These are phyloP conservation scores for Gila orcuttii DNA, from an alignment of 2,113 vertebrate species.

Conservation along the genomic window DNA sequence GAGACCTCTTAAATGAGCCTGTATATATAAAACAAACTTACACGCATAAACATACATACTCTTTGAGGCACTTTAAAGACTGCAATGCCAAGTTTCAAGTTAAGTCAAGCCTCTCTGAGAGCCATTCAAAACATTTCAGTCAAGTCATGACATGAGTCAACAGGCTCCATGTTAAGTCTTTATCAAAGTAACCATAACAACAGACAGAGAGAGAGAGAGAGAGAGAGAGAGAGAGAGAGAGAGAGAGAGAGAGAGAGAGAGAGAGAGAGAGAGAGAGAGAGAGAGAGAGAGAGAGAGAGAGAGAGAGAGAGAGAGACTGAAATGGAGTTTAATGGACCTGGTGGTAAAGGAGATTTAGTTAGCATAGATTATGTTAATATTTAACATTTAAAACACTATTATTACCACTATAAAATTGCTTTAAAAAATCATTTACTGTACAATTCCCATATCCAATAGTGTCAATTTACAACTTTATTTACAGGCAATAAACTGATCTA, in stretches of 20 bases:
- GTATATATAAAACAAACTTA: background rate
- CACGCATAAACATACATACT: background rate
- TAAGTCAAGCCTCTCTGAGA: constrained; percentile 1
- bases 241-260: background rate
- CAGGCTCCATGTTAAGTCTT: background rate
- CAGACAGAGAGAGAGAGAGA: background rate
- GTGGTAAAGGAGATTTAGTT: no score
- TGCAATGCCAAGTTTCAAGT: constrained; percentile 12
- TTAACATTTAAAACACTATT: background rate
- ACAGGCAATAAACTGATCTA: no score
- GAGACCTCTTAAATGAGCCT: background rate
- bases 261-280: background rate
- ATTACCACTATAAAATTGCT: background rate
- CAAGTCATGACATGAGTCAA: constrained; percentile 36
- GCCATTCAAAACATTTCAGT: constrained; percentile 37
- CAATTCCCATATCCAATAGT: no score
- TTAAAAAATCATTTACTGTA: no score
- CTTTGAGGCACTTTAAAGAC: background rate
- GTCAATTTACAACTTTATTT: no score
- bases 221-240: background rate
- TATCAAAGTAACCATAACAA: constrained; percentile 15
- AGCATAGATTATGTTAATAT: no score
- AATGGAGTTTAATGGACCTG: no score
- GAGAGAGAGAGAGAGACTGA: background rate
- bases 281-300: background rate